A percentile compares a stretch with the other conserved stretches of the same genome.
These are phyloP conservation scores for Phyllotreta striolata DNA, from an alignment of 2,888 invertebrate species.

Conservation along the genomic window DNA sequence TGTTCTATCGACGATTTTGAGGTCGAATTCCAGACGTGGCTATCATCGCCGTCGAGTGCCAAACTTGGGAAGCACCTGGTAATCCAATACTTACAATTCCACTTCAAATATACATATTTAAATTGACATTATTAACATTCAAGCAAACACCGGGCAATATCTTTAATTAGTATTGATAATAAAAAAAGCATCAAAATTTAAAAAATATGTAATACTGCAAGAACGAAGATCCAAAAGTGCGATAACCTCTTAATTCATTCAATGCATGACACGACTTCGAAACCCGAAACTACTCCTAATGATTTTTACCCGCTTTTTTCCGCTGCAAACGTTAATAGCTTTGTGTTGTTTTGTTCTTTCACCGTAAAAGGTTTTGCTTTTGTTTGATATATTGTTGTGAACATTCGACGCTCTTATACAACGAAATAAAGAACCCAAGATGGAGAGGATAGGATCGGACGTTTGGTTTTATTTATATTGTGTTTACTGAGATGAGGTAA, in stretches of 20 bases:
- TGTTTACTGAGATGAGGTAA: too few species aligned
- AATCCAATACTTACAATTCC: too few species aligned
- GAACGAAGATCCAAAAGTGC: too few species aligned
- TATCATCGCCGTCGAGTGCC: slow-evolving; percentile 34
- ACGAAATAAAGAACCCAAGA: slow-evolving; percentile 20
- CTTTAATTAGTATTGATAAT: too few species aligned
- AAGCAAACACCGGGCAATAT: too few species aligned
- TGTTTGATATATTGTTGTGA: slow-evolving; percentile 33
- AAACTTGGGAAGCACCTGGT: slow-evolving; percentile 2
- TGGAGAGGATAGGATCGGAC: too few species aligned
- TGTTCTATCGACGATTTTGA: slow-evolving; percentile 21
- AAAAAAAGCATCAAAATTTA: too few species aligned
- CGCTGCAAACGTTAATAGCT: slow-evolving; percentile 29
- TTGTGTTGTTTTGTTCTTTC: slow-evolving; percentile 31
- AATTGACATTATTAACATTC: too few species aligned
- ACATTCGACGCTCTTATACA: slow-evolving; percentile 16
- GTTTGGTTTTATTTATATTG: too few species aligned
- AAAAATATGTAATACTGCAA: too few species aligned
- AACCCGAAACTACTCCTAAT: slow-evolving; percentile 28
- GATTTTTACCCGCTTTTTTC: slow-evolving; percentile 27
- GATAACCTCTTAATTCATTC: slow-evolving; percentile 14
- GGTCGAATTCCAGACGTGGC: slow-evolving; percentile 35
- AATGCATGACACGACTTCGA: slow-evolving; percentile 19
- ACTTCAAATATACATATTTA: too few species aligned
- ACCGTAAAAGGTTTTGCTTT: slow-evolving; percentile 31